These are phyloP conservation scores for Hephaestus fuliginosus DNA, from an alignment of 2,797 vertebrate genomes.

Conservation along the genomic window DNA sequence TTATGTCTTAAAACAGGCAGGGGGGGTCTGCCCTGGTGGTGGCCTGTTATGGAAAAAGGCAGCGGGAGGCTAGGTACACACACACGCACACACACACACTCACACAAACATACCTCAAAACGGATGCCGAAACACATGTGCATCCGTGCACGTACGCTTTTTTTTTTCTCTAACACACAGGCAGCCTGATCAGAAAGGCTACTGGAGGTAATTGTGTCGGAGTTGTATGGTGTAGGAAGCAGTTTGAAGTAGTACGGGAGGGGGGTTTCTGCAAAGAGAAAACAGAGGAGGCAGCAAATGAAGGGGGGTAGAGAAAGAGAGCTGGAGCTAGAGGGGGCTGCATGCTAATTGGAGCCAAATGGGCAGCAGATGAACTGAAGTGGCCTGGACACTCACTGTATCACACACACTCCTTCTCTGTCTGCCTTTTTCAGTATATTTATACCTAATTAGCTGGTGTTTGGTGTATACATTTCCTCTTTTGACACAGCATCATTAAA, in stretches of 20 bases:
- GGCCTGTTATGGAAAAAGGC: slow-evolving; percentile 73
- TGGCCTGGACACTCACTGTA: slow-evolving; percentile 41
- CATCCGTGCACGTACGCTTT: slow-evolving; percentile 16
- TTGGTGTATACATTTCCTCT: slow-evolving; percentile 9
- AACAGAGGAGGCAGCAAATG: slow-evolving; percentile 55
- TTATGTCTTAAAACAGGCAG: slow-evolving; percentile 65
- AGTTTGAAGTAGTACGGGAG: slow-evolving; percentile 10
- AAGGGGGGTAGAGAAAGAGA: slow-evolving; percentile 64
- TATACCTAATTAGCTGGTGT: slow-evolving; percentile 16
- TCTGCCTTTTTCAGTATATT: slow-evolving; percentile 33
- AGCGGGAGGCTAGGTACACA: slow-evolving; percentile 71
- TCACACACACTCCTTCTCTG: slow-evolving; percentile 31
- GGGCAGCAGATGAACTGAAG: slow-evolving; percentile 76
- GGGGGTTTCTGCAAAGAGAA: slow-evolving; percentile 36
- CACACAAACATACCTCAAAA: slow-evolving; percentile 5
- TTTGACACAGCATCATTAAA: slow-evolving; percentile 9
- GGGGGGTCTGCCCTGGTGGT: slow-evolving; percentile 71
- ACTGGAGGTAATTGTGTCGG: slow-evolving; percentile 80
- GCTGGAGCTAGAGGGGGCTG: slow-evolving; percentile 71
- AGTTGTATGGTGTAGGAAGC: slow-evolving; percentile 66
- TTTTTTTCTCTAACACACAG: slow-evolving; percentile 22
- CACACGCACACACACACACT: slow-evolving; percentile 42
- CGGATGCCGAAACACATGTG: slow-evolving; percentile 35
- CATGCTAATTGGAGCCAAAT: slow-evolving; percentile 82
- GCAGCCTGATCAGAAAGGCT: slow-evolving; percentile 61